phyloP scores from a whole-genome alignment of 53 echinoderm and acorn worm species.

The Echinometra lucunter region DNA sequence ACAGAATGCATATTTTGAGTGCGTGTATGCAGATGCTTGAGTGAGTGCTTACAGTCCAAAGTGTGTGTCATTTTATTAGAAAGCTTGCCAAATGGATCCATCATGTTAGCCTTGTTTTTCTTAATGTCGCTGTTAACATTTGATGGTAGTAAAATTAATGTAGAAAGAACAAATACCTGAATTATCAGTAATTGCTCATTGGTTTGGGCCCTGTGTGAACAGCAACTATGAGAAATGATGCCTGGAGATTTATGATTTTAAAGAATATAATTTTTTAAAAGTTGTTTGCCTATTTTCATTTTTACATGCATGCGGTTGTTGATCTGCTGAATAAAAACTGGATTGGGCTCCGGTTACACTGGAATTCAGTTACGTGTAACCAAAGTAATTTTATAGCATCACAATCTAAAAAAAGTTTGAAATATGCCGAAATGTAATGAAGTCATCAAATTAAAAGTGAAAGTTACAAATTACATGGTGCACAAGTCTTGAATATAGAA shows the following conservation, averaged over 20 bases:
- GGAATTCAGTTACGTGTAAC: neutral
- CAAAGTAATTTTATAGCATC: neutral
- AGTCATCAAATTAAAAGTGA: neutral
- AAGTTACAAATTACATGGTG: neutral
- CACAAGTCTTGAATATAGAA: neutral
- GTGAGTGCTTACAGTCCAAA: neutral
- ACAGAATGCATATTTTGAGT: neutral
- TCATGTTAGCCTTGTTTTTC: neutral
- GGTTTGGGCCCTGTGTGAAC: neutral
- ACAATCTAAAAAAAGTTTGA: too few species aligned
- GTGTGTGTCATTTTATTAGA: slow-evolving; percentile 15
- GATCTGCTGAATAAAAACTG: neutral
- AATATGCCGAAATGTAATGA: neutral
- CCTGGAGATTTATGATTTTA: neutral
- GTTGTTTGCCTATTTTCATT: neutral
- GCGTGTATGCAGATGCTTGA: neutral
- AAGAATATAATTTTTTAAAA: neutral
- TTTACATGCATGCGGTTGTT: neutral
- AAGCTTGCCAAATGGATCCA: neutral
- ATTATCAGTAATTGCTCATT: neutral
- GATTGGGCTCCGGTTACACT: neutral
- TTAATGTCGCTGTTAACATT: neutral
- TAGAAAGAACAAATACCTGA: neutral
- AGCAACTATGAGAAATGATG: too few species aligned
- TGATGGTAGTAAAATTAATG: neutral